Conservation (phyloP, 2,888 invertebrate species). For the Athalia cordata region DNA sequence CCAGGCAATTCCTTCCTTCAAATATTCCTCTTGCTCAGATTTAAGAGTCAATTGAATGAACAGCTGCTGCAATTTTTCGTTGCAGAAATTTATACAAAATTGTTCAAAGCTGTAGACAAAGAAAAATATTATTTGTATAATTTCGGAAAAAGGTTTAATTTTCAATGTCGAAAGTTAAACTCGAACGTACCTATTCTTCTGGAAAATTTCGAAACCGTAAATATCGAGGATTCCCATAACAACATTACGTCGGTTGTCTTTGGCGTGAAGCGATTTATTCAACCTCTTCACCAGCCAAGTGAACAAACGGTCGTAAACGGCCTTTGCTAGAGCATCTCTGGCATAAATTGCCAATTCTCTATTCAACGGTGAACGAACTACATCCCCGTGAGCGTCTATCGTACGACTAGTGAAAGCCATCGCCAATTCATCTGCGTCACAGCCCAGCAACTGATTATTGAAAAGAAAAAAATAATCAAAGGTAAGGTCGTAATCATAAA, state of each 20-base stretch:
- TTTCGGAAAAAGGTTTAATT: constrained; percentile 4
- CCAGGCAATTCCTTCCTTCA: constrained; percentile 94
- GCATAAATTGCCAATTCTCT: constrained; percentile 90
- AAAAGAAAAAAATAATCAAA: constrained; percentile 15
- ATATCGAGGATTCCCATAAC: constrained; percentile 95
- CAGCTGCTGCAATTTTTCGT: constrained; percentile 95
- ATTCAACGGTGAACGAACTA: constrained; percentile 87
- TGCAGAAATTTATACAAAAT: constrained; percentile 97
- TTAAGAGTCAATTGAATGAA: constrained; percentile 94
- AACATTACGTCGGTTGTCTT: constrained; percentile 76
- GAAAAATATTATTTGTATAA: not conserved
- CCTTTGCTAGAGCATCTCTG: constrained; percentile 92
- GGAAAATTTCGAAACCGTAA: constrained; percentile 96
- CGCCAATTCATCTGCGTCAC: constrained; percentile 79
- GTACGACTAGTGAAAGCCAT: constrained; percentile 88
- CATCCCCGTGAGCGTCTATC: constrained; percentile 90
- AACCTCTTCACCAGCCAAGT: constrained; percentile 91
- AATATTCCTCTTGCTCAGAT: constrained; percentile 94
- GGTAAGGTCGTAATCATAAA: constrained; percentile 10
- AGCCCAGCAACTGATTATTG: constrained; percentile 82
- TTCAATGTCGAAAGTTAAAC: constrained; percentile 23
- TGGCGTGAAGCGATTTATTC: constrained; percentile 82
- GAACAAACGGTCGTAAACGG: constrained; percentile 92
- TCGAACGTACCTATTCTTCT: constrained; percentile 83
- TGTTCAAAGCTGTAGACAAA: constrained; percentile 84